phyloP scores from a whole-genome alignment of 2,113 vertebrate genomes.

The Equus przewalskii region DNA sequence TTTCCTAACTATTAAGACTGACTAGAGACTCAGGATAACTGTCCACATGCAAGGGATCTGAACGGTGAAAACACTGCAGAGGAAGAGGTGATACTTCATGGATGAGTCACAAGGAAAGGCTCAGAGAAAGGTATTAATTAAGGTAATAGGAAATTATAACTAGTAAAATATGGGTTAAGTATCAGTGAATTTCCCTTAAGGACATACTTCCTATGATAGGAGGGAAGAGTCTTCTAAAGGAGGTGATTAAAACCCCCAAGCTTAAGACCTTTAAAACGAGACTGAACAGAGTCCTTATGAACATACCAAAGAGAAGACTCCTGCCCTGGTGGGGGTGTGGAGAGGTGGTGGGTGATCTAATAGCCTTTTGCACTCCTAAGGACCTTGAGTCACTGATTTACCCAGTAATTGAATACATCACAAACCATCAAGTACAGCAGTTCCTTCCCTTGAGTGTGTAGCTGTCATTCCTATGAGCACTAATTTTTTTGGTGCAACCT shows the following conservation, averaged over 20 bases:
- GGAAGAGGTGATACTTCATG: conserved; percentile 60
- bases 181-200: conserved; percentile 81
- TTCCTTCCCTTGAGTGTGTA: neutral
- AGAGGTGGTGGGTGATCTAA: conserved; percentile 11
- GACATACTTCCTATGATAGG: conserved; percentile 79
- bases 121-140: conserved; percentile 83
- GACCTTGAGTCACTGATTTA: neutral
- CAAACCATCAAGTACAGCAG: neutral
- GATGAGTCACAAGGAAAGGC: conserved; percentile 79
- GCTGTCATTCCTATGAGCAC: neutral
- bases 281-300: conserved; percentile 71
- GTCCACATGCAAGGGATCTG: conserved; percentile 72
- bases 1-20: conserved; percentile 81
- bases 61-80: conserved; percentile 48
- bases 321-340: neutral
- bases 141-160: conserved; percentile 83
- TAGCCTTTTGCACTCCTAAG: neutral
- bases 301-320: conserved; percentile 65
- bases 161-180: conserved; percentile 84
- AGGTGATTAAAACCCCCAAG: conserved; percentile 76
- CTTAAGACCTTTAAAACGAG: conserved; percentile 79
- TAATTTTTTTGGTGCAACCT: neutral
- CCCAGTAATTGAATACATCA: neutral
- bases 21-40: conserved; percentile 74
- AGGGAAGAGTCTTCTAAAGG: conserved; percentile 74